Evolutionary conservation across 2,113 vertebrate species (phyloP), one percentile per base, ranked within the genome.

Genomic region (Gobio gobio): DNA sequence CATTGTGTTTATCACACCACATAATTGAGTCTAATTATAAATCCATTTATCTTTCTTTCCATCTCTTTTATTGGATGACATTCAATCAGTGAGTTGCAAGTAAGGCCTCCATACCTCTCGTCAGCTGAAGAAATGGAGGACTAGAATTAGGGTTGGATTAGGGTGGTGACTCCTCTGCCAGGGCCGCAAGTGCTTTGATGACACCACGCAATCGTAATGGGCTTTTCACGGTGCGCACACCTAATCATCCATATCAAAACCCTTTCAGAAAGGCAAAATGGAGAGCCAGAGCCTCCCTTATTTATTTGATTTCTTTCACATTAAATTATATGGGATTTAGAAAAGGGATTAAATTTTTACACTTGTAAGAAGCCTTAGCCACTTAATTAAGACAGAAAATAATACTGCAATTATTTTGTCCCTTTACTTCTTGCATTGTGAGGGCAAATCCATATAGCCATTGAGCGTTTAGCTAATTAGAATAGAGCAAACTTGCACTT

Each of bases 301-400:
- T 93, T 94, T 94, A 94, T 93, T 92, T 93, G 90, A 93, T 93
- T 94, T 92, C 91, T 87, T 93, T 92, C 91, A 92, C 91, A 93
- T 94, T 93, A 94, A 94, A 94, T 93, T 93, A 93, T 93, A 90
- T 88, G 91, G 93, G 93, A 95, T 93, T 95, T 94, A 90, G 89
- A 91, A 88, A 92, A 91, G 89, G 92, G 91, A 93, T 94, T 94
- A 93, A 58, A 92, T 90, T 93, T 91, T 89, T 91, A 93, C 92
- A 92, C 92, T 92, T 90, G 90, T 94, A 94, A 93, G 90, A 92
- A 91, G 92, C 87, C 91, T 89, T 68, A 91, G 91, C 88, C 87
- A 91, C 92, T 94, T 95, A 93, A 95, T 95, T 94, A 93, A 89
- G 87, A 84, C 89, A 89, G 91, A 88, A 94, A 93, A 94, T 94